A percentile compares a stretch with the other conserved stretches of the same genome.
These are phyloP conservation scores for Platycheirus rosarum DNA, from an alignment of 2,888 invertebrate species.

Conservation along the genomic window DNA sequence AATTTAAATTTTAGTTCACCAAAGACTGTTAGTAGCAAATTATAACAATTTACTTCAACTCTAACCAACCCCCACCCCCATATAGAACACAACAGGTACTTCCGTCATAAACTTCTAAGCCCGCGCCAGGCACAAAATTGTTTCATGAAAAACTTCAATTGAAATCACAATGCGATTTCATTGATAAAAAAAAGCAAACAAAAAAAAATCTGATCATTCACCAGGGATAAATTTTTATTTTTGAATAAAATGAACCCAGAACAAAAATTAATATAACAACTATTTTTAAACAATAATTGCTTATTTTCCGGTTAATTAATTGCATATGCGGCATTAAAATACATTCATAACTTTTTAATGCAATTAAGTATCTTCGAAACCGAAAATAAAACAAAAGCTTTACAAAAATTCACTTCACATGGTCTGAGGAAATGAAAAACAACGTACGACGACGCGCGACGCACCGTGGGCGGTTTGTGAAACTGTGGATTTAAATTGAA, in stretches of 20 bases:
- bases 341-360: conserved; percentile 40
- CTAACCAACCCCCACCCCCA: background rate
- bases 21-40: conserved; percentile 9
- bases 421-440: background rate
- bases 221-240: conserved; percentile 38
- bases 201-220: conserved; percentile 29
- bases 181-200: conserved; percentile 30
- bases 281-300: conserved; percentile 32
- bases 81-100: conserved; percentile 10
- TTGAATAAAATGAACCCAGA: conserved; percentile 19
- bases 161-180: conserved; percentile 22
- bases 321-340: conserved; percentile 20
- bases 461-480: too few relatives aligned
- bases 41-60: conserved; percentile 6
- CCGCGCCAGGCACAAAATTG: conserved; percentile 26
- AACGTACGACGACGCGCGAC: too few relatives aligned
- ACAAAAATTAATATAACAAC: conserved; percentile 4
- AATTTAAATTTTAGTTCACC: conserved; percentile 21
- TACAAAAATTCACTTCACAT: background rate
- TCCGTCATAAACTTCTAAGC: conserved; percentile 35
- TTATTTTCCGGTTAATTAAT: conserved; percentile 58
- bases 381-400: conserved; percentile 14
- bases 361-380: conserved; percentile 27
- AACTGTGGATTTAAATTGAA: too few relatives aligned
- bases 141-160: conserved; percentile 1